Evolutionary conservation across 2,113 vertebrate genomes (phyloP).

Genomic region (Eonycteris spelaea): DNA sequence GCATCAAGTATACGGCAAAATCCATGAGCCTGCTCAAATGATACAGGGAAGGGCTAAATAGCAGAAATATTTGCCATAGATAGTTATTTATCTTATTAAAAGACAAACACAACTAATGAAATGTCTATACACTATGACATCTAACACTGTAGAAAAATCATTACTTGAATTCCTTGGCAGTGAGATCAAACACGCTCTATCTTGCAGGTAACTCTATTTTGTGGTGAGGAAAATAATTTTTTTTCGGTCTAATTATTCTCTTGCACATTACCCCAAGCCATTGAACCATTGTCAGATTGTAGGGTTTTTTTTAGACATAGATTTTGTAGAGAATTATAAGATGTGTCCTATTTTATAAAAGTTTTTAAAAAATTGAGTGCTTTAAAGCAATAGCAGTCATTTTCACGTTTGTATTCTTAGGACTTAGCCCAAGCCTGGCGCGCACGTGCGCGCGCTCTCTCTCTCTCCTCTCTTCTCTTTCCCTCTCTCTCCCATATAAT

Average conservation of each 20-base stretch:
- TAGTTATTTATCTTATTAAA: neutral
- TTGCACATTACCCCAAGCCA: neutral
- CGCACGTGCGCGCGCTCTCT: no score
- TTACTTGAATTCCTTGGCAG: neutral
- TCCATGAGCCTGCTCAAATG: neutral
- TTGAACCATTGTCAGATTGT: neutral
- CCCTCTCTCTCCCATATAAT: no score
- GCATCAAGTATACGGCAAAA: neutral
- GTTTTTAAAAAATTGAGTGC: neutral
- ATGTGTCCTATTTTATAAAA: neutral
- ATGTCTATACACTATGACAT: neutral
- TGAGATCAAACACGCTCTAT: neutral
- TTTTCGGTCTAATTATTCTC: neutral
- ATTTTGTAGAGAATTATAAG: conserved; percentile 51
- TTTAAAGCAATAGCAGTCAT: neutral
- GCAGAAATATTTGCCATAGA: neutral
- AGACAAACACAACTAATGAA: neutral
- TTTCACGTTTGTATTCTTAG: neutral
- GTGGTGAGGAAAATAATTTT: neutral
- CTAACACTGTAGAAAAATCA: neutral
- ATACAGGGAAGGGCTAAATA: neutral
- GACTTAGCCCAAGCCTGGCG: neutral
- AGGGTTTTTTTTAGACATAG: neutral
- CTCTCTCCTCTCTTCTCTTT: no score
- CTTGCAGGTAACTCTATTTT: neutral